Conservation (phyloP, 53 echinoderm and acorn worm species). For the Stichopus horrens region DNA sequence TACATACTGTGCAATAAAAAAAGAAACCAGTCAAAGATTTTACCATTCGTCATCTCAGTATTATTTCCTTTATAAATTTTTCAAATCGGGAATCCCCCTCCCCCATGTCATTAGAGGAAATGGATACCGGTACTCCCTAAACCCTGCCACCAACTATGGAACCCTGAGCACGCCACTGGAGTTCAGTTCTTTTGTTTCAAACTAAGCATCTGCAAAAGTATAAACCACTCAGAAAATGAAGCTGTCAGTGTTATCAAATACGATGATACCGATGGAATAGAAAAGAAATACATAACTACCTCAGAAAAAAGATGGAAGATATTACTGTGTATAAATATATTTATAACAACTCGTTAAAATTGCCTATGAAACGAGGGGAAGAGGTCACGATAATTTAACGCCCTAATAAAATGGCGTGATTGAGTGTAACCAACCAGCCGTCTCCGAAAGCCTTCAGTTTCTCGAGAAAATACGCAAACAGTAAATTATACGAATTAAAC, state of each 20-base stretch:
- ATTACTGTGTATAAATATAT: neutral
- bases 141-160: no score
- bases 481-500: constrained; percentile 37
- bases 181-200: no score
- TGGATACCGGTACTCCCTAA: no score
- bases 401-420: constrained; percentile 36
- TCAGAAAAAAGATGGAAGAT: neutral
- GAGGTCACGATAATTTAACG: constrained; percentile 35
- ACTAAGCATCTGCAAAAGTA: no score
- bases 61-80: no score
- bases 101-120: no score
- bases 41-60: no score
- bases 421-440: constrained; percentile 22
- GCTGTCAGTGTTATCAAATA: neutral
- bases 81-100: no score
- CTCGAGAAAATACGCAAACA: constrained; percentile 38
- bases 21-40: no score
- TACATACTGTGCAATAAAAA: no score
- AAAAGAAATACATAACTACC: neutral
- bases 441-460: constrained; percentile 19
- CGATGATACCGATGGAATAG: neutral
- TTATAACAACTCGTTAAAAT: neutral
- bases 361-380: constrained; percentile 3
- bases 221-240: neutral
- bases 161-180: no score